These are phyloP conservation scores for Amphiprion clarkii DNA, from an alignment of 2,797 vertebrate species.

Conservation along the genomic window DNA sequence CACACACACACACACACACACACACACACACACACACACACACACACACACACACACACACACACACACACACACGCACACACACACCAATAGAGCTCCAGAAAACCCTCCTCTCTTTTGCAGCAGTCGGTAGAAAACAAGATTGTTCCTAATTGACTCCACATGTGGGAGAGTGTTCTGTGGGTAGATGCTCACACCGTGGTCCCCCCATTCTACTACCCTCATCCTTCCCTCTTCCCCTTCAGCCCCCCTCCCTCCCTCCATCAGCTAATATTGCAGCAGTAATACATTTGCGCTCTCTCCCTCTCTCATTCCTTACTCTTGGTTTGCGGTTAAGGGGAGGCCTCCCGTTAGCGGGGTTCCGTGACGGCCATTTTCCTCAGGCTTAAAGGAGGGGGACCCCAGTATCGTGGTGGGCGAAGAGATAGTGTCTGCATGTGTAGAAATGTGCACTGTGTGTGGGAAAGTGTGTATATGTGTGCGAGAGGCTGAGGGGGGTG, in stretches of 20 bases:
- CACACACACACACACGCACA: conserved; percentile 21
- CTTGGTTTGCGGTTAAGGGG: conserved; percentile 77
- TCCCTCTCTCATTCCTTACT: conserved; percentile 62
- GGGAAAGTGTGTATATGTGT: conserved; percentile 62
- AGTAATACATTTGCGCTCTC: conserved; percentile 70
- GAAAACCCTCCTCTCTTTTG: conserved; percentile 86
- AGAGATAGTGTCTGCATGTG: conserved; percentile 71
- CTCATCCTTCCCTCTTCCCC: conserved; percentile 61
- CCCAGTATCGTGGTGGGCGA: conserved; percentile 60
- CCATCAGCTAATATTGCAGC: conserved; percentile 86
- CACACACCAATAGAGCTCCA: conserved; percentile 62
- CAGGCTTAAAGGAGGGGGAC: conserved; percentile 66
- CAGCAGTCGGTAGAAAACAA: conserved; percentile 88
- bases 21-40: conserved; percentile 4
- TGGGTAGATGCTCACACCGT: conserved; percentile 84
- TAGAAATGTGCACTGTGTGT: conserved; percentile 73
- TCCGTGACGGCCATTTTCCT: conserved; percentile 84
- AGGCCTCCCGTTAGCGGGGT: conserved; percentile 80
- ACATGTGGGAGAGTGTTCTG: conserved; percentile 89
- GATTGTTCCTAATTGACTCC: conserved; percentile 91
- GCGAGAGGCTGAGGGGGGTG: conserved; percentile 61
- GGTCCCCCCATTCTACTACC: conserved; percentile 75
- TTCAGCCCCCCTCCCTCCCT: conserved; percentile 48
- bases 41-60: conserved; percentile 21
- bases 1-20: conserved; percentile 7